These are phyloP conservation scores for Menidia menidia DNA, from an alignment of 2,797 vertebrate genomes.

Conservation along the genomic window DNA sequence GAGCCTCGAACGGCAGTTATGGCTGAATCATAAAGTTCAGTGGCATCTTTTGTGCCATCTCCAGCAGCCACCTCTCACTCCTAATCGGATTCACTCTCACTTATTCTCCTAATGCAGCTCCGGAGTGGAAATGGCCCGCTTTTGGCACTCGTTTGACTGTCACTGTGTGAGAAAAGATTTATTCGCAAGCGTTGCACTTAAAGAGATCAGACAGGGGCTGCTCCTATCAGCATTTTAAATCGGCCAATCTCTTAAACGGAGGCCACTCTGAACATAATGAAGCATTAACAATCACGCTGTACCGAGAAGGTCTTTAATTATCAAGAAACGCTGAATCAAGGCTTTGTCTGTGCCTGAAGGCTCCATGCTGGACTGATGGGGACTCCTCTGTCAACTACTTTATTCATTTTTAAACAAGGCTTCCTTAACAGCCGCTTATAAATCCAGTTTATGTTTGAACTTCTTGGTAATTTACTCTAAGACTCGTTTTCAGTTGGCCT, in stretches of 20 bases:
- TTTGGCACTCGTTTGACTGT: constrained; percentile 79
- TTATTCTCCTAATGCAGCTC: constrained; percentile 74
- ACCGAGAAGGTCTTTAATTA: constrained; percentile 81
- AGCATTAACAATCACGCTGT: constrained; percentile 81
- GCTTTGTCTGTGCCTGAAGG: constrained; percentile 47
- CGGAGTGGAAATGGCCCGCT: constrained; percentile 67
- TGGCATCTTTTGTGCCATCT: constrained; percentile 55
- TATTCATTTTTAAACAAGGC: not conserved
- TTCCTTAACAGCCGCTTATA: not conserved
- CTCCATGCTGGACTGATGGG: constrained; percentile 38
- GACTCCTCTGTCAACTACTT: constrained; percentile 43
- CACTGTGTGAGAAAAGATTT: constrained; percentile 78
- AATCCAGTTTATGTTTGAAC: not conserved
- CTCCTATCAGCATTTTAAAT: constrained; percentile 87
- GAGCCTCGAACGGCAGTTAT: constrained; percentile 44
- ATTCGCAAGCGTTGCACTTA: constrained; percentile 83
- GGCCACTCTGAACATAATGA: constrained; percentile 80
- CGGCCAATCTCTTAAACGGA: constrained; percentile 85
- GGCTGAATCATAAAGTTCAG: constrained; percentile 60
- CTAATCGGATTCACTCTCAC: constrained; percentile 64
- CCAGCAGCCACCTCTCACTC: constrained; percentile 63
- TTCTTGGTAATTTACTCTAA: not conserved
- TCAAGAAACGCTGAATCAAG: constrained; percentile 80
- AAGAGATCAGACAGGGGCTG: constrained; percentile 82
- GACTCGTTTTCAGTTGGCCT: no score